Conservation (phyloP, 2,888 invertebrate genomes). For the Eristalinus sepulchralis region DNA sequence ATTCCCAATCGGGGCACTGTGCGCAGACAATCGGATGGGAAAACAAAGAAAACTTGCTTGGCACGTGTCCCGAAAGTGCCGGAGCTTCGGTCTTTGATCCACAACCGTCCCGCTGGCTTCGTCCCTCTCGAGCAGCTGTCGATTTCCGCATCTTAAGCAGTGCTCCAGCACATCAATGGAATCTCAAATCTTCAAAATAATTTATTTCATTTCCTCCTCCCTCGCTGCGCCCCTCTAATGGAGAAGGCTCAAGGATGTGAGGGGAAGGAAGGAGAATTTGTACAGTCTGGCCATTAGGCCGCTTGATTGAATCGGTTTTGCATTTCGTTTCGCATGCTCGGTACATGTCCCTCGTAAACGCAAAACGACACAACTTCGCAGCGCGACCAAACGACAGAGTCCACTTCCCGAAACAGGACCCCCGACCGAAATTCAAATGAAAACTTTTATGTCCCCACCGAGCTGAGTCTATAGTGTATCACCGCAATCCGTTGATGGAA, state of each 20-base stretch:
- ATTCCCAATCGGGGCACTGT: not conserved
- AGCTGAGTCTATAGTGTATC: not conserved
- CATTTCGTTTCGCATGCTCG: not conserved
- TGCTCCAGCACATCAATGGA: not conserved
- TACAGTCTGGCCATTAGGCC: not conserved
- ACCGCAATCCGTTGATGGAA: slow-evolving; percentile 33
- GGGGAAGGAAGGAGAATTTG: not conserved
- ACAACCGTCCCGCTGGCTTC: not conserved
- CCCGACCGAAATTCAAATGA: slow-evolving; percentile 1
- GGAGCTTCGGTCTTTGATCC: not conserved
- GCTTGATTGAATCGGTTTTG: slow-evolving; percentile 24
- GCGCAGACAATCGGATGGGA: not conserved
- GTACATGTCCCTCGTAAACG: not conserved
- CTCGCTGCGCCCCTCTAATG: too few relatives aligned
- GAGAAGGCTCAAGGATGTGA: not conserved
- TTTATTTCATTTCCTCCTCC: not conserved
- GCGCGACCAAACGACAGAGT: not conserved
- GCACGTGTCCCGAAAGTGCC: slow-evolving; percentile 4
- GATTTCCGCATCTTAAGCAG: not conserved
- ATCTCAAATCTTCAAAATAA: slow-evolving; percentile 7
- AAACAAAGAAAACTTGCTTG: slow-evolving; percentile 4
- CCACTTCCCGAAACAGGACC: not conserved
- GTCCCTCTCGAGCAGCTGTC: not conserved
- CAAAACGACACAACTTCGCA: not conserved
- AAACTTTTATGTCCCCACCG: not conserved